Conservation (phyloP, 2,113 vertebrate genomes). For the Choloepus hoffmanni region DNA sequence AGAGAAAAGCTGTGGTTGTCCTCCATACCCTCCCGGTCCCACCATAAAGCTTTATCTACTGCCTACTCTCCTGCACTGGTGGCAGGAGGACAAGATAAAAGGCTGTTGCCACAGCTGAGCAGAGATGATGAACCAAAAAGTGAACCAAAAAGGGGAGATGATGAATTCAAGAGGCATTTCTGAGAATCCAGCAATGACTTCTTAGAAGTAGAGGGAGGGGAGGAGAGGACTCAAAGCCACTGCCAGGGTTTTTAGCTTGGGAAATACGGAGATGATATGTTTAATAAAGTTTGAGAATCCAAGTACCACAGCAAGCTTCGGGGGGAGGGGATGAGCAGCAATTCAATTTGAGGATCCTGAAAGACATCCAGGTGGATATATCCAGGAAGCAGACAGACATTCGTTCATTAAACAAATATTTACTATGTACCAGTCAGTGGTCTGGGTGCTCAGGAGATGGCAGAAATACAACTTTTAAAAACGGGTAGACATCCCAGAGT, state of each 20-base stretch:
- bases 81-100: not conserved
- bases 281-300: not conserved
- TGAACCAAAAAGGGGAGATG: accelerated
- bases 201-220: not conserved
- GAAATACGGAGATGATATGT: not conserved
- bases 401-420: not conserved
- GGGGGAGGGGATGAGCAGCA: not conserved
- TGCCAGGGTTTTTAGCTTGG: not conserved
- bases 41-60: not conserved
- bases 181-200: not conserved
- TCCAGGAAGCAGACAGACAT: not conserved
- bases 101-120: not conserved
- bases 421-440: accelerated
- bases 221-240: not conserved
- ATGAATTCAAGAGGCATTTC: not conserved
- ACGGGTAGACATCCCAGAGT: too few species aligned
- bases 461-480: not conserved
- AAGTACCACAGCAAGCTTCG: not conserved
- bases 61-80: not conserved
- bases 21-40: accelerated
- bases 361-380: not conserved
- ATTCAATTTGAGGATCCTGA: not conserved
- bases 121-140: not conserved
- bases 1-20: accelerated
- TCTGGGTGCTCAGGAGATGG: not conserved